phyloP scores from a whole-genome alignment of 1,140 invertebrate species.

The Galleria mellonella region DNA sequence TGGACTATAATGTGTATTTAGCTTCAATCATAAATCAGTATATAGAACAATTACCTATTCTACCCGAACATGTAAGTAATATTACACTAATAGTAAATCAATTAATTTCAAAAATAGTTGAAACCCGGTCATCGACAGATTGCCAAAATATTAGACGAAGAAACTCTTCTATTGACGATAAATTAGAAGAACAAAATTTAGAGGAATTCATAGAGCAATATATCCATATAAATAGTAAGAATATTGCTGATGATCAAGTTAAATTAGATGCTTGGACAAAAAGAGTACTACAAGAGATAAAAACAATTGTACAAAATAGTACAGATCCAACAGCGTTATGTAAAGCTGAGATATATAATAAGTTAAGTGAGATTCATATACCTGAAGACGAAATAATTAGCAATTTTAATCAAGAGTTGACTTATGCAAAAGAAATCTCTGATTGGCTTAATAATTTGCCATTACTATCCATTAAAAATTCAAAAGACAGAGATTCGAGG shows the following conservation, averaged over 20 bases:
- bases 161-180: background rate
- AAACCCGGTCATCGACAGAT: background rate
- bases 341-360: constrained; percentile 15
- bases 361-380: constrained; percentile 8
- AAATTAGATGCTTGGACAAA: constrained; percentile 26
- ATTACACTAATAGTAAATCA: constrained; percentile 13
- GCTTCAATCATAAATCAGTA: constrained; percentile 11
- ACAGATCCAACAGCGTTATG: constrained; percentile 3
- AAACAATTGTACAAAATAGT: constrained; percentile 13
- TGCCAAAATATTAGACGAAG: background rate
- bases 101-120: constrained; percentile 16
- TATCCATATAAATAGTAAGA: constrained; percentile 15
- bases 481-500: constrained; percentile 8
- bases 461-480: constrained; percentile 12
- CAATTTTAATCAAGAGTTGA: constrained; percentile 19
- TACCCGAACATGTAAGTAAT: constrained; percentile 11
- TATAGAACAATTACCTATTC: constrained; percentile 15
- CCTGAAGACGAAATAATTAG: constrained; percentile 18
- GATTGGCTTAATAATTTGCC: constrained; percentile 37
- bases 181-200: constrained; percentile 15
- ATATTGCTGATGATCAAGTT: constrained; percentile 23
- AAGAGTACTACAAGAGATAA: constrained; percentile 24
- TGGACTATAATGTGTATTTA: constrained; percentile 21
- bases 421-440: constrained; percentile 29
- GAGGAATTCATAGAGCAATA: constrained; percentile 27